Evolutionary conservation across 2,888 invertebrate genomes (phyloP).

Genomic region (Morpho achilles): DNA sequence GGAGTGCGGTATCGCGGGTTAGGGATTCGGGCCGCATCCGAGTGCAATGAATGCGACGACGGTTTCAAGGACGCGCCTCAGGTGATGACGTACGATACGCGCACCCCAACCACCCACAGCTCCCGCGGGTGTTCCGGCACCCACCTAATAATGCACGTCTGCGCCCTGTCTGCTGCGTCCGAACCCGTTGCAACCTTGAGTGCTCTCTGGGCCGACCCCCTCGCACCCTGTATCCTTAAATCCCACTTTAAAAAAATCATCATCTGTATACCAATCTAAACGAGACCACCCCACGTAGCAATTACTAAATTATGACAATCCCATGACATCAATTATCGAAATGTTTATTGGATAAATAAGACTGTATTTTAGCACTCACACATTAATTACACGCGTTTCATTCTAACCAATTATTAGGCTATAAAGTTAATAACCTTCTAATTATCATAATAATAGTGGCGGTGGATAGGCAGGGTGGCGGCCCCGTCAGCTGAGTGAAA

Average conservation of each 20-base stretch:
- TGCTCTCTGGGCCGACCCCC: constrained; percentile 55
- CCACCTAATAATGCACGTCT: constrained; percentile 80
- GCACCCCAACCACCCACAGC: constrained; percentile 55
- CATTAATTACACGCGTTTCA: constrained; percentile 8
- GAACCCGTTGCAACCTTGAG: constrained; percentile 75
- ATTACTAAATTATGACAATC: background rate
- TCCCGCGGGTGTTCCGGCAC: constrained; percentile 74
- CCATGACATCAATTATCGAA: too few relatives aligned
- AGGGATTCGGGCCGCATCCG: constrained; percentile 72
- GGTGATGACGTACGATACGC: constrained; percentile 73
- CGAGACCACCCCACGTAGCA: background rate
- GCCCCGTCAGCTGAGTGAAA: constrained; percentile 79
- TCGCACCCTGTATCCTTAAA: constrained; percentile 35
- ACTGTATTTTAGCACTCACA: too few relatives aligned
- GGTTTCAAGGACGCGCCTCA: constrained; percentile 78
- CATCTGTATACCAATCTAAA: constrained; percentile 1
- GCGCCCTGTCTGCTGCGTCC: constrained; percentile 75
- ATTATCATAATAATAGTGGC: constrained; percentile 77
- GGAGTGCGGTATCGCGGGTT: constrained; percentile 55
- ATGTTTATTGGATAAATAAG: background rate
- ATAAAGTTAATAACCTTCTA: constrained; percentile 64
- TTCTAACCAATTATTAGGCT: constrained; percentile 27
- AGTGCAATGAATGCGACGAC: constrained; percentile 79
- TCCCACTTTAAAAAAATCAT: constrained; percentile 8
- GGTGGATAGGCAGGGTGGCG: constrained; percentile 60